Base-by-base conservation (phyloP, 2,888 invertebrate genomes). In the Andrena hattorfiana region DNA sequence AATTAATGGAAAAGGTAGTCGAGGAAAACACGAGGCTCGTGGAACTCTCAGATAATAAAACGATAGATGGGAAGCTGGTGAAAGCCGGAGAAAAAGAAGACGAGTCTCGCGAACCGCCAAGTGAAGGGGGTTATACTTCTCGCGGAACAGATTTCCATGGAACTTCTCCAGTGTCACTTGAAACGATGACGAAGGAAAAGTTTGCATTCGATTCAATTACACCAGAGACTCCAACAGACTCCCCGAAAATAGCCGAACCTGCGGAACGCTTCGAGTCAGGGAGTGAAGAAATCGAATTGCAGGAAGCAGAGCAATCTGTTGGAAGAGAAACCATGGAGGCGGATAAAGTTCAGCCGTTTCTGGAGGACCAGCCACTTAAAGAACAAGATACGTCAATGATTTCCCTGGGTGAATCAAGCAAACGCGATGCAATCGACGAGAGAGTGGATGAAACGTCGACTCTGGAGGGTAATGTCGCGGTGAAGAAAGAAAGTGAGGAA, bases 151-250 rank as follows among this genome's bases (percentile, higher is more conserved):
- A 51, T 64, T 30, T 20, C 59, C 20, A n/a, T 62, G 8, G 32
- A 79, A 75, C 56, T 75, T 67, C n/a, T 16, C 8, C 56, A 0
- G 13, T 23, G 35, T 23, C 54, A 13, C 70, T 54, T 16, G 20
- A 42, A 23, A 16, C 3, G 28, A 28, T 56, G 5, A 20, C 26
- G 2, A 23, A 62, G 49, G 74, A 80, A 28, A 74, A 74, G 79
- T 73, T 73, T 42, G 10, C 20, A 13, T 32, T 59, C 26, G 72
- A 69, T 77, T 62, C 66, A 28, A 62, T 71, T 60, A 30, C 32
- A 35, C n/a, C 69, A 13, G 73, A 62, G 28, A 26, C 42, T 32
- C 28, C 51, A 30, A 26, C 49, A 23, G 70, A 74, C 59, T 63
- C 35, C 10, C 23, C 5, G 23, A 73, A 77, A 64, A 42, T 20